These are phyloP conservation scores for Conomelus anceps DNA, from an alignment of 2,888 invertebrate genomes.

Conservation along the genomic window DNA sequence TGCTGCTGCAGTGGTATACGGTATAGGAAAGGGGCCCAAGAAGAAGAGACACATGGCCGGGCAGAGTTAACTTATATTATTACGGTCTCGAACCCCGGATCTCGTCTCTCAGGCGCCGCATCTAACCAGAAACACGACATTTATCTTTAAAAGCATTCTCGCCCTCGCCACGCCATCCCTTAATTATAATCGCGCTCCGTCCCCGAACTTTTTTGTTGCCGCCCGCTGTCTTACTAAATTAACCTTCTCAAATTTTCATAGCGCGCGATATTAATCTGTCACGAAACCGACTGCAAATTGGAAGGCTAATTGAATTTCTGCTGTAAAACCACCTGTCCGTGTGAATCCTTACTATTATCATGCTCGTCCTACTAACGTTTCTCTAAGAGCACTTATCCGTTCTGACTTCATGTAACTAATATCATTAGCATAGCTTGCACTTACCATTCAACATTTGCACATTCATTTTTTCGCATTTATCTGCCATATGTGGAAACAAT, in stretches of 20 bases:
- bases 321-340: neutral
- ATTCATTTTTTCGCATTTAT: neutral
- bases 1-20: neutral
- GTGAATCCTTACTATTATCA: neutral
- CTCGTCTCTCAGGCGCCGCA: too few species aligned
- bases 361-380: neutral
- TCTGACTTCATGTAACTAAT: neutral
- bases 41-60: neutral
- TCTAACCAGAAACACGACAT: neutral
- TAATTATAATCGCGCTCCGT: neutral
- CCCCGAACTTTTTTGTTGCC: neutral
- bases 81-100: neutral
- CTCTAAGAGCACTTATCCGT: neutral
- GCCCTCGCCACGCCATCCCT: neutral
- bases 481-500: neutral
- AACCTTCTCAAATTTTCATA: neutral
- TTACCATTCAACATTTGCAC: neutral
- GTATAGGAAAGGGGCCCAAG: too few species aligned
- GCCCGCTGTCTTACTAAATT: neutral
- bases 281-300: neutral
- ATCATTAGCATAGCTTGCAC: neutral
- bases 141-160: neutral
- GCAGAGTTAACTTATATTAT: neutral
- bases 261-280: neutral
- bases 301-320: neutral